A percentile compares a stretch with the other conserved stretches of the same genome.
Conservation (phyloP, 2,113 vertebrate genomes). For the Hypocryptadius cinnamomeus region DNA sequence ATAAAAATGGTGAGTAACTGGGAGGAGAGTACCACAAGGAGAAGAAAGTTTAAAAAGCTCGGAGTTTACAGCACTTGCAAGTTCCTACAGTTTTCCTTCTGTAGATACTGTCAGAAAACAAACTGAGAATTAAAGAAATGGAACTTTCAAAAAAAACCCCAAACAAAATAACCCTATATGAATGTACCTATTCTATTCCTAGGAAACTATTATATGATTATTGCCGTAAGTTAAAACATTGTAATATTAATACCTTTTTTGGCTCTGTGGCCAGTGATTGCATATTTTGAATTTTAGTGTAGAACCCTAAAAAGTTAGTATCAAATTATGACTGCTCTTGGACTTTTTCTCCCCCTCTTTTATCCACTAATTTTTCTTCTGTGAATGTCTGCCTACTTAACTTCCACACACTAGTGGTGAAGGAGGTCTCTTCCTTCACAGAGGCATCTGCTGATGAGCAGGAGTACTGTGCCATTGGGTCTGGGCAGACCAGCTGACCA, state of each 20-base stretch:
- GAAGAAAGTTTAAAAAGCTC: neutral
- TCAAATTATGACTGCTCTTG: neutral
- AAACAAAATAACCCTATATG: neutral
- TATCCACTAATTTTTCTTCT: neutral
- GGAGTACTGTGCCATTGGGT: neutral
- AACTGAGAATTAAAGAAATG: neutral
- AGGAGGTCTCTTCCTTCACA: neutral
- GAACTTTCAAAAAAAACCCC: neutral
- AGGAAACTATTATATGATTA: neutral
- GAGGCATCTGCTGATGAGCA: neutral
- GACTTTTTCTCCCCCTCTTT: neutral
- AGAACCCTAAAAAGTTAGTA: neutral
- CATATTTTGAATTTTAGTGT: neutral
- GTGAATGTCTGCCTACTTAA: fast-evolving
- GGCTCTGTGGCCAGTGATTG: neutral
- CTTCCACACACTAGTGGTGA: neutral
- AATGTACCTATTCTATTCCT: neutral
- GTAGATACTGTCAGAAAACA: neutral
- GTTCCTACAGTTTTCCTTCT: neutral
- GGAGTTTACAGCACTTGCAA: neutral
- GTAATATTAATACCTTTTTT: neutral
- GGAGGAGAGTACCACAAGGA: neutral
- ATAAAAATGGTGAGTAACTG: neutral
- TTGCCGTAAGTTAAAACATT: neutral
- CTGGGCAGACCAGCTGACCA: fast-evolving